Conservation (phyloP, 2,797 vertebrate species). For the Gambelia wislizenii region DNA sequence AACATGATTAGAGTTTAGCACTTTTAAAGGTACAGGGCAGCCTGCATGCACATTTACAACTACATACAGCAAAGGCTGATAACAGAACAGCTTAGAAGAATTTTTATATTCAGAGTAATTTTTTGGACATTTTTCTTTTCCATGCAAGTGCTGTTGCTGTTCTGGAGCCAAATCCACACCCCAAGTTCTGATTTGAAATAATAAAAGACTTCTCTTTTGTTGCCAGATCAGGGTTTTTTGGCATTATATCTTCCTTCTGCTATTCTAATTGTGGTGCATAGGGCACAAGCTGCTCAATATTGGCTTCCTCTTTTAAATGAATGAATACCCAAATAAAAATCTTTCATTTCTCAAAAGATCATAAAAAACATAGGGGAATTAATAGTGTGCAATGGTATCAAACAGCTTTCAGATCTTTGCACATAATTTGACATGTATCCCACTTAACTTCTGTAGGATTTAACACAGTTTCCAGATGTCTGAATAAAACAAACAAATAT, state of each 20-base stretch:
- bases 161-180: neutral
- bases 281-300: neutral
- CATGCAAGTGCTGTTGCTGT: neutral
- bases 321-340: neutral
- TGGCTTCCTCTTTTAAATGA: neutral
- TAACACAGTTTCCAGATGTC: neutral
- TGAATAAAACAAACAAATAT: neutral
- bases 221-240: neutral
- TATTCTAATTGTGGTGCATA: constrained; percentile 13
- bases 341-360: neutral
- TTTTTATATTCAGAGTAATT: neutral
- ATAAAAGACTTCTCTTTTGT: constrained; percentile 26
- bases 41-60: neutral
- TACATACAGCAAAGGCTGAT: neutral
- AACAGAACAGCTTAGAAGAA: neutral
- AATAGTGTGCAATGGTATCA: neutral
- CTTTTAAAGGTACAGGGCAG: neutral
- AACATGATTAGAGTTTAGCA: neutral
- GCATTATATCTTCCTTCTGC: constrained; percentile 23
- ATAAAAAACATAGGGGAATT: neutral
- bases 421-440: neutral
- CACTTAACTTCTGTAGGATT: no score
- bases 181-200: neutral
- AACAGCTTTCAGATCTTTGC: neutral
- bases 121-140: constrained; percentile 7